Evolutionary conservation across 37 sponge, comb jelly and placozoan species (phyloP).

Genomic region (Theonella swinhoei): DNA sequence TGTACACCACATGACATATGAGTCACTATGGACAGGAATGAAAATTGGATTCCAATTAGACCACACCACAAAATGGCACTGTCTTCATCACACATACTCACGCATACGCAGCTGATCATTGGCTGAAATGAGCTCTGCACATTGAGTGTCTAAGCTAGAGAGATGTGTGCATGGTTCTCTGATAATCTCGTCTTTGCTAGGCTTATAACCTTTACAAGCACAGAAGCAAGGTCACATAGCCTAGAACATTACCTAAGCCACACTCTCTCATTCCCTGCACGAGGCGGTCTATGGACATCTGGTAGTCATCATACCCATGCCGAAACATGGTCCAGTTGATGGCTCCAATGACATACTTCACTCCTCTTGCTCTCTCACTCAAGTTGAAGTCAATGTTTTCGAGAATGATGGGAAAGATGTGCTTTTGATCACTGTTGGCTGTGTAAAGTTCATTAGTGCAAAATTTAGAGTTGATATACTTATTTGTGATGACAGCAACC

Average conservation of each 20-base stretch:
- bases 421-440: constrained; percentile 68
- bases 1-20: too few relatives aligned
- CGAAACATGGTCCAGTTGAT: constrained; percentile 87
- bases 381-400: constrained; percentile 69
- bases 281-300: constrained; percentile 48
- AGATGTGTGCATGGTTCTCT: too few relatives aligned
- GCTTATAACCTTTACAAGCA: too few relatives aligned
- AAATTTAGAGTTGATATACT: constrained; percentile 79
- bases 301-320: constrained; percentile 62
- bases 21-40: neutral
- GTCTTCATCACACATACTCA: neutral
- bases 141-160: too few relatives aligned
- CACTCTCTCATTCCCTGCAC: constrained; percentile 53
- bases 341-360: constrained; percentile 82
- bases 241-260: neutral
- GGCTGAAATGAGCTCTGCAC: too few relatives aligned
- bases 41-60: neutral
- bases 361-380: constrained; percentile 63
- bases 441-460: constrained; percentile 82
- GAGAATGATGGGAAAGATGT: constrained; percentile 70
- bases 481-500: constrained; percentile 68
- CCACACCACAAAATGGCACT: neutral
- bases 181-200: too few relatives aligned
- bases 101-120: neutral
- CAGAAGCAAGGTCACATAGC: too few relatives aligned